Conservation (phyloP, 2,797 vertebrate genomes). For the Sparidentex hasta region DNA sequence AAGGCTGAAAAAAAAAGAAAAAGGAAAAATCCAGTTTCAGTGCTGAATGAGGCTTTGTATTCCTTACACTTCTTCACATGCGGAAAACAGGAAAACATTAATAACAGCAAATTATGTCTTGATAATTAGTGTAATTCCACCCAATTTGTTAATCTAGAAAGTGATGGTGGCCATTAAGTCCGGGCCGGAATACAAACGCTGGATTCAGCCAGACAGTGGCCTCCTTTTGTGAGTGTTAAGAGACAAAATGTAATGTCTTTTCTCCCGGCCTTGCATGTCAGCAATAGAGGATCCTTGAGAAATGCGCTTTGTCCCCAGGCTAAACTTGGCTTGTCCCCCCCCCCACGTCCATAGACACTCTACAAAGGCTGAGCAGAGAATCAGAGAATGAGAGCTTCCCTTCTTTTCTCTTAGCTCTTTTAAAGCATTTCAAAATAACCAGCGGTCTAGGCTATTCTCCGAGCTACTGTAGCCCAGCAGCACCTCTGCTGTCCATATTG, state of each 20-base stretch:
- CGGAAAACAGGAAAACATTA: background rate
- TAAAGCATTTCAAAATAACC: conserved; percentile 61
- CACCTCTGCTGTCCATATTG: conserved; percentile 70
- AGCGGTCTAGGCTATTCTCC: conserved; percentile 72
- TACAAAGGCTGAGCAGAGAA: conserved; percentile 36
- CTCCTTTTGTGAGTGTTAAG: conserved; percentile 17
- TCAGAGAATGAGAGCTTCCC: conserved; percentile 33
- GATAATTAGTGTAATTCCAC: background rate
- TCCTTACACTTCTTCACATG: background rate
- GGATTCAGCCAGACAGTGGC: conserved; percentile 12
- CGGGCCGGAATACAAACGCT: background rate
- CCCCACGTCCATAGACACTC: background rate
- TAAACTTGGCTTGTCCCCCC: background rate
- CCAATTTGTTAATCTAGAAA: background rate
- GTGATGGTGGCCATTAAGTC: background rate
- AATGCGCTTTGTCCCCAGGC: conserved; percentile 21
- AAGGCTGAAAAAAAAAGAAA: background rate
- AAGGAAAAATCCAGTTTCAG: background rate
- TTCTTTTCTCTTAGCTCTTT: conserved; percentile 53
- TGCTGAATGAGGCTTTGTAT: background rate
- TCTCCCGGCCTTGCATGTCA: conserved; percentile 4
- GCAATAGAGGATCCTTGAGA: conserved; percentile 16
- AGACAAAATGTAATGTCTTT: conserved; percentile 13
- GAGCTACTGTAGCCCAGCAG: conserved; percentile 55
- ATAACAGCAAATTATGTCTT: background rate